Base-by-base conservation (phyloP, 2,113 vertebrate species). In the Gracilinanus agilis region DNA sequence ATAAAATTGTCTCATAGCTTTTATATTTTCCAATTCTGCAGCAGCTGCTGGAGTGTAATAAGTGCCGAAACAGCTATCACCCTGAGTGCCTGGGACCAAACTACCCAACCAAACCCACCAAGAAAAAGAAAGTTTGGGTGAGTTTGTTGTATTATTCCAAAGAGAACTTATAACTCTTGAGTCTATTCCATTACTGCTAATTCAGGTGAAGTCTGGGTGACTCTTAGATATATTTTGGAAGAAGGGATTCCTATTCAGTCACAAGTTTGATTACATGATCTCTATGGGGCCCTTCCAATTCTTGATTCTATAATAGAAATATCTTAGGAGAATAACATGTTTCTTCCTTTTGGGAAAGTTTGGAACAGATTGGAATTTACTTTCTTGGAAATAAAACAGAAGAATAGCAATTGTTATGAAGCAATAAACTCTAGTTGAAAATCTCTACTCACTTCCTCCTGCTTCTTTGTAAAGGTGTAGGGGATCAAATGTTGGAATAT, bases 11-110 rank as follows among this genome's bases (percentile, higher is more conserved):
- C 44, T 49, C 93, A 89, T 96, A 21, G 9, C 54, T 25, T 6
- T 29, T 67, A 9, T 96, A 44, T 96, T 93, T 89, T 94, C 1
- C 94, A 55, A 23, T 93, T 90, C 83, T 92, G 58, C 94, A 99
- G 99, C 99, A 99, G 98, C 98, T 99, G 98, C 99, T 99, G 96
- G 99, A 99, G 98, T 99, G 99, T 97, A 99, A 99, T 98, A 99
- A 99, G 99, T 99, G 99, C 99, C 99, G 99, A 98, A 99, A 99
- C 99, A 99, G 99, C 99, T 99, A 99, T 99, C 99, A 99, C 99
- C 99, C 99, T 3, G 99, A 99, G 99, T 99, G 99, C 99, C 99
- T 99, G 99, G 99, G 99, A 98, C 99, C 99, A 96, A 99, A 99
- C 98, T 99, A 99, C 98, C 99, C 99, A 61, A 99, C 99, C 92